A percentile compares a stretch with the other conserved stretches of the same genome.
Conservation (phyloP, 2,797 vertebrate genomes). For the Pseudocheirus occidentalis region DNA sequence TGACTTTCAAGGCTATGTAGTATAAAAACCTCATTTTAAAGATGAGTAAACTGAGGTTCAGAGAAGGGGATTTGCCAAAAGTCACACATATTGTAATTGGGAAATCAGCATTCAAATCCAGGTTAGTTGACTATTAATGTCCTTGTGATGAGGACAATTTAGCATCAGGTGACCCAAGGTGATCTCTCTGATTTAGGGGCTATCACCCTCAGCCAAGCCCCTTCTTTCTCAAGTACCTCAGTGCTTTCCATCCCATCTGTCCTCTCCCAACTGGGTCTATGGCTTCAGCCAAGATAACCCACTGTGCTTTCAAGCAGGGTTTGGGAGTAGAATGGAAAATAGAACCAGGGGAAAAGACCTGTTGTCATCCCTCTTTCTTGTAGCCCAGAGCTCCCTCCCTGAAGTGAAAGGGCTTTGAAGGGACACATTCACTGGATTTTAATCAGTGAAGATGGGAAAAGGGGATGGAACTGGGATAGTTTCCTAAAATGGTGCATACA, state of each 20-base stretch:
- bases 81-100: background rate
- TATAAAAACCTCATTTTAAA: background rate
- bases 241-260: background rate
- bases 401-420: background rate
- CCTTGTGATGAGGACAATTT: background rate
- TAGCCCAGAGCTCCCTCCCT: background rate
- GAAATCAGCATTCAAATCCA: background rate
- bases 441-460: background rate
- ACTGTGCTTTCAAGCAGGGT: background rate
- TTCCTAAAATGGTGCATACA: background rate
- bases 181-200: background rate
- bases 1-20: background rate
- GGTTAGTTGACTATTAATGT: background rate
- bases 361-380: background rate
- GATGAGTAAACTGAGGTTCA: background rate
- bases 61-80: background rate
- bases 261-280: background rate
- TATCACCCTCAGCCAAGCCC: background rate
- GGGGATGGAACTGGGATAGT: background rate
- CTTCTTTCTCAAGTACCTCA: background rate
- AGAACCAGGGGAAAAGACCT: background rate
- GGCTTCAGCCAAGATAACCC: background rate
- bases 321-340: too few relatives aligned
- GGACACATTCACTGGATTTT: background rate
- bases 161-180: background rate